These are phyloP conservation scores for Chanos chanos DNA, from an alignment of 2,797 vertebrate genomes.

Conservation along the genomic window DNA sequence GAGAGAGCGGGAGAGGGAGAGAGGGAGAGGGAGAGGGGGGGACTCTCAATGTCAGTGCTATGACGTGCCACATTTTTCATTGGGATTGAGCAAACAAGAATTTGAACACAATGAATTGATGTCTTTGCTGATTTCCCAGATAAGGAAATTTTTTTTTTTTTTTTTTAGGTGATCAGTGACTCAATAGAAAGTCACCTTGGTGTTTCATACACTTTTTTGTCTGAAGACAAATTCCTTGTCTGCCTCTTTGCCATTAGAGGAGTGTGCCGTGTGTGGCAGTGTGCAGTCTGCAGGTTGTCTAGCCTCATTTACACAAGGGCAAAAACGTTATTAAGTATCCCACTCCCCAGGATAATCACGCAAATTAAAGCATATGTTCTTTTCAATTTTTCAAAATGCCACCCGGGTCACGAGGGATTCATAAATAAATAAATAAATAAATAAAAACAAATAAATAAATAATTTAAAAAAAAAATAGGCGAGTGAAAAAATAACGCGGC, in stretches of 20 bases:
- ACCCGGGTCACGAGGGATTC: constrained; percentile 36
- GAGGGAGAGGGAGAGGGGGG: constrained; percentile 4
- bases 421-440: too few relatives aligned
- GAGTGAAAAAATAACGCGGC: too few relatives aligned
- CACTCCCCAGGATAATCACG: constrained; percentile 22
- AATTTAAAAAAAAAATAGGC: too few relatives aligned
- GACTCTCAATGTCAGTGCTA: constrained; percentile 46
- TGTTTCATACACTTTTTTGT: constrained; percentile 18
- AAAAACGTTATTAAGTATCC: constrained; percentile 19
- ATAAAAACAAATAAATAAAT: too few relatives aligned
- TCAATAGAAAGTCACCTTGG: constrained; percentile 49
- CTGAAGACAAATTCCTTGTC: constrained; percentile 19
- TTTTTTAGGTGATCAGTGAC: constrained; percentile 28
- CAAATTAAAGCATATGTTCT: constrained; percentile 27
- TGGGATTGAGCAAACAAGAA: constrained; percentile 42
- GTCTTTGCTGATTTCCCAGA: constrained; percentile 41
- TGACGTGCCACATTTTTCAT: constrained; percentile 50
- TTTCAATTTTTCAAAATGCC: constrained; percentile 39
- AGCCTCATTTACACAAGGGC: too few relatives aligned
- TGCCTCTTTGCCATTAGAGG: constrained; percentile 11
- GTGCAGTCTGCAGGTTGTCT: too few relatives aligned
- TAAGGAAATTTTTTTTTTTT: constrained; percentile 27
- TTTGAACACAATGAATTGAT: constrained; percentile 39
- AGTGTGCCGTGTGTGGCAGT: too few relatives aligned
- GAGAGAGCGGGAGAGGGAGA: background rate